Evolutionary conservation across 2,113 vertebrate species (phyloP), one percentile per base, ranked within the genome.

Genomic region (Marmota monax): DNA sequence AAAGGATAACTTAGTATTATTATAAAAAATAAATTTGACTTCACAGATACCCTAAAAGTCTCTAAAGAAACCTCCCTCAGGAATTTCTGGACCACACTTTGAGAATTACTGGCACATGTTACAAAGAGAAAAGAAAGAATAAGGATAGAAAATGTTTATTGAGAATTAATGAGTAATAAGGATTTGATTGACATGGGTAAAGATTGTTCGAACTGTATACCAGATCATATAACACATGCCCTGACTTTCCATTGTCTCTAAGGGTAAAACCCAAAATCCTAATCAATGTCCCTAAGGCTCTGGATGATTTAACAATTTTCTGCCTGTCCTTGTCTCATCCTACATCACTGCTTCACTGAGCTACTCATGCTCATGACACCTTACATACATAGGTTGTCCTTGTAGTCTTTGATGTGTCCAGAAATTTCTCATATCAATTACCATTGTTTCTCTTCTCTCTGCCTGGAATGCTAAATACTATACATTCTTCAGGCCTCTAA

Each of bases 21-120:
- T 89, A 72, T 83, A 51, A 82, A 96, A 45, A 78, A 73, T 83
- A 96, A 89, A 63, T 51, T 93, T 85, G 61, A 90, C 42, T 94
- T 39, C 32, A 89, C 18, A 93, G 72, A 90, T 1, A 88, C 37
- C 29, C 32, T 73, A 77, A 76, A 77, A 84, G 25, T n/a, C 77
- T 84, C 56, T 84, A 92, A 95, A 67, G 77, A 45, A 53, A 23
- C 32, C 80, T 22, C 11, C 14, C 37, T 34, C 3, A 29, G 29
- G 37, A 87, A 11, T 90, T 56, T 73, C 53, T 90, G 29, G 51
- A 96, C 11, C 65, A 90, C 29, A 79, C 56, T 69, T 76, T 72
- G 61, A 72, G 61, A 84, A 70, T 20, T 48, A 22, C 1, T 85
- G 25, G 34, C 65, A 85, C 27, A 20, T 73, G 14, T 73, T 34